Evolutionary conservation across 2,888 invertebrate genomes (phyloP).

Genomic region (Acleris literana): DNA sequence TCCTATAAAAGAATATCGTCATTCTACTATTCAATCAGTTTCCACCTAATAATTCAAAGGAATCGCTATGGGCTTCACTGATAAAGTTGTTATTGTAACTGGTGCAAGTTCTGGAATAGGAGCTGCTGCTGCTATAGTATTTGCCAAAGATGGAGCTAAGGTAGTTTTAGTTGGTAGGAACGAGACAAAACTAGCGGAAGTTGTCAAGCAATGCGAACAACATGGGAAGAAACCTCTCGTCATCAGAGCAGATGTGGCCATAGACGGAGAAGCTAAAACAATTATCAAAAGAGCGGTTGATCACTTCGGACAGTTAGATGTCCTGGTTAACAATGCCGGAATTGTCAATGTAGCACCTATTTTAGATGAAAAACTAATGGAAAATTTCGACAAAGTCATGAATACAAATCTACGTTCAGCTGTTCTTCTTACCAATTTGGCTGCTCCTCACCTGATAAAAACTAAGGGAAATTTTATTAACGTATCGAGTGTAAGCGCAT

Average conservation of each 20-base stretch:
- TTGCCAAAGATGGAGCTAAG: conserved; percentile 20
- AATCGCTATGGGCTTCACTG: conserved; percentile 8
- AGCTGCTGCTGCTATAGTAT: conserved; percentile 46
- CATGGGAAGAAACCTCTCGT: conserved; percentile 25
- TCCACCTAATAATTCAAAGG: background rate
- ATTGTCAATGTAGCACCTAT: conserved; percentile 10
- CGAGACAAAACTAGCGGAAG: conserved; percentile 16
- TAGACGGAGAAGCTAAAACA: conserved; percentile 32
- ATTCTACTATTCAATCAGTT: background rate
- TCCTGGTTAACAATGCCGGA: conserved; percentile 40
- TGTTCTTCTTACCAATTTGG: conserved; percentile 22
- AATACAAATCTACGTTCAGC: conserved; percentile 36
- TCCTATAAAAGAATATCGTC: conserved; percentile 2
- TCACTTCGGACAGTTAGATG: conserved; percentile 34
- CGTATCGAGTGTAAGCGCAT: conserved; percentile 32
- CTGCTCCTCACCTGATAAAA: conserved; percentile 34
- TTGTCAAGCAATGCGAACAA: conserved; percentile 23
- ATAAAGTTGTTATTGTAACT: conserved; percentile 48
- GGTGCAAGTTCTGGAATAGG: conserved; percentile 57
- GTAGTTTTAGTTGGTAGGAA: conserved; percentile 16
- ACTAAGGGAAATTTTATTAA: conserved; percentile 40
- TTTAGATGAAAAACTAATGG: conserved; percentile 20
- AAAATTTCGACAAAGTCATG: conserved; percentile 36
- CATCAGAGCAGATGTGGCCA: conserved; percentile 37
- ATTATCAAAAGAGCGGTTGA: conserved; percentile 33